Conservation (phyloP, 2,888 invertebrate genomes). For the Psylliodes chrysocephalus region DNA sequence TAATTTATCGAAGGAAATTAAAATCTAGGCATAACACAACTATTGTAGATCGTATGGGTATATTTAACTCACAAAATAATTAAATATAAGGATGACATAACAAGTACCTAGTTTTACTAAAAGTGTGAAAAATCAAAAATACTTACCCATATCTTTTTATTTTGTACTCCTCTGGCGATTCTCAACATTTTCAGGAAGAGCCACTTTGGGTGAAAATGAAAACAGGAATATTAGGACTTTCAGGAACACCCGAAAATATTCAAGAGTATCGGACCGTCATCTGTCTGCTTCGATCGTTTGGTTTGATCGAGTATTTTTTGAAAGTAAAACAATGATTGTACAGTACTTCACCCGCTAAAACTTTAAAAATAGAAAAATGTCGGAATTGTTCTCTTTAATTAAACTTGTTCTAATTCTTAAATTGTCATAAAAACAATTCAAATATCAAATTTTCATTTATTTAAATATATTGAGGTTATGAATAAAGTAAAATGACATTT, state of each 20-base stretch:
- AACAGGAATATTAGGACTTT: slow-evolving; percentile 37
- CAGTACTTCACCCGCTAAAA: neutral
- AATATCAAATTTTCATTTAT: neutral
- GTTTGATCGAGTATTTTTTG: too few relatives aligned
- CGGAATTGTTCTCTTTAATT: neutral
- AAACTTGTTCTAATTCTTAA: neutral
- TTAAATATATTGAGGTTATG: neutral
- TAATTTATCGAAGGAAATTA: too few relatives aligned
- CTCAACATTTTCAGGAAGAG: slow-evolving; percentile 58
- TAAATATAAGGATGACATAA: slow-evolving; percentile 53
- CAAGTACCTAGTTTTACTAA: slow-evolving; percentile 34
- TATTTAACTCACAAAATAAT: slow-evolving; percentile 4
- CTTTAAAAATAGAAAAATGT: neutral
- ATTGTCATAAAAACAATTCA: neutral
- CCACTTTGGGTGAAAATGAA: slow-evolving; percentile 47
- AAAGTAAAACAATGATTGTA: neutral
- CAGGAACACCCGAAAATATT: slow-evolving; percentile 41
- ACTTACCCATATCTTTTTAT: slow-evolving; percentile 56
- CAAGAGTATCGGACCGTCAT: slow-evolving; percentile 48
- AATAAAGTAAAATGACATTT: too few relatives aligned
- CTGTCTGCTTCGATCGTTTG: slow-evolving; percentile 40
- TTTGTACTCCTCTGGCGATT: slow-evolving; percentile 52
- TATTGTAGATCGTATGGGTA: neutral
- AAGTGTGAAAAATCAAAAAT: slow-evolving; percentile 1
- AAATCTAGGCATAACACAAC: too few relatives aligned